Base-by-base conservation (phyloP, 1,140 invertebrate species). In the Sinella curviseta region DNA sequence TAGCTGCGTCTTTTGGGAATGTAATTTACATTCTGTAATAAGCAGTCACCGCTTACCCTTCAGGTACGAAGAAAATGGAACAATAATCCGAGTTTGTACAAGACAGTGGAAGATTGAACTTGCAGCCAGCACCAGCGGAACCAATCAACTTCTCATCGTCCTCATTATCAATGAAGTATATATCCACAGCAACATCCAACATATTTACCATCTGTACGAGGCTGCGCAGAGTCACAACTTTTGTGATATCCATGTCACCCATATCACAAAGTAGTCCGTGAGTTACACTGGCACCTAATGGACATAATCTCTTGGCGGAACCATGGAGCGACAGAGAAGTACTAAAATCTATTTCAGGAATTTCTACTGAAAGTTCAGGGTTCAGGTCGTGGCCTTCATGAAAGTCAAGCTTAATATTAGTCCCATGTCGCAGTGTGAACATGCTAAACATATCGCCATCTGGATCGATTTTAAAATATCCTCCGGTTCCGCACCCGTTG, bases 291-390 rank as follows among this genome's bases (percentile, higher is more conserved):
- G n/a, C n/a, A n/a, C n/a, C n/a, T n/a, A n/a, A n/a, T 12, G 91
- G 88, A 85, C 97, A 97, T 86, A 93, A 95, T 57, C 96, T 89
- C 85, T 94, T 96, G 86, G 97, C 95, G 0, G 95, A 94, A 82
- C 94, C 91, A 39, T 93, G 90, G 39, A 98, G 92, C 0, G 93
- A 94, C 57, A 98, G 88, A 76, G 84, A 81, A 77, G 48, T 84
- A 79, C 76, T 85, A 85, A 83, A 84, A 35, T 76, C 55, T 1
- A 81, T 84, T 4, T 85, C 82, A 67, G 85, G 87, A 3, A 81
- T 77, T 33, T 67, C 34, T 30, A 86, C 78, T 60, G 77, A 83
- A n/a, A 86, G 83, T 26, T 79, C 78, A 12, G 82, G 78, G 30
- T 86, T 85, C 80, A 82, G 33, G 80, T 79, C 60, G 65, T 55